phyloP scores from a whole-genome alignment of 2,888 invertebrate genomes.

The Acrobasis consociella region DNA sequence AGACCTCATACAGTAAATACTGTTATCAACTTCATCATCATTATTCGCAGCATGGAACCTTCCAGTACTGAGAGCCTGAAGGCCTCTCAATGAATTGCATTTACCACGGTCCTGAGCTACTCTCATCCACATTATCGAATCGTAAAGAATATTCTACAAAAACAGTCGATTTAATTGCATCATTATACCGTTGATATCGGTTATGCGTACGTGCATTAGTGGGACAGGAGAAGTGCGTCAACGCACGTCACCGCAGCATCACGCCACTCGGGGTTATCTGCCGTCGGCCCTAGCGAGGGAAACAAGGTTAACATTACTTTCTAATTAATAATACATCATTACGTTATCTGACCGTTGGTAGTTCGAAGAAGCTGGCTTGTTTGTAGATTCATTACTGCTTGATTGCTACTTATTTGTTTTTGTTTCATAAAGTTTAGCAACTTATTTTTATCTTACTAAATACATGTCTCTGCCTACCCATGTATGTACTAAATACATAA shows the following conservation, averaged over 20 bases:
- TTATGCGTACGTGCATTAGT: constrained; percentile 16
- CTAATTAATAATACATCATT: constrained; percentile 27
- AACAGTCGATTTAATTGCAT: constrained; percentile 5
- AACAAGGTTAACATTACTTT: constrained; percentile 32
- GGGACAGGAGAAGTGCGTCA: constrained; percentile 15
- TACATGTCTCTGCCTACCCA: too few species aligned
- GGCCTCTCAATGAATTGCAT: too few species aligned
- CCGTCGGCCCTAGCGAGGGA: constrained; percentile 24
- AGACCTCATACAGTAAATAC: too few species aligned
- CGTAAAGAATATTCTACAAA: background rate
- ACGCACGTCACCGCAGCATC: constrained; percentile 20
- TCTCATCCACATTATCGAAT: too few species aligned
- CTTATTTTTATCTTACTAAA: too few species aligned
- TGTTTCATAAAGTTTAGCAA: too few species aligned
- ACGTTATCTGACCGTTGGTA: constrained; percentile 9
- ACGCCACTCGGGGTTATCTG: constrained; percentile 31
- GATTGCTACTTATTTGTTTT: too few species aligned
- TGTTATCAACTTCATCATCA: too few species aligned
- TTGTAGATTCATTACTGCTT: background rate
- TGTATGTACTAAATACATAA: too few species aligned
- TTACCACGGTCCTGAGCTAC: too few species aligned
- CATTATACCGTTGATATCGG: constrained; percentile 31
- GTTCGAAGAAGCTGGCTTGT: background rate
- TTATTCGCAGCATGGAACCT: too few species aligned
- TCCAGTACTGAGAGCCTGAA: too few species aligned